A percentile compares a stretch with the other conserved stretches of the same genome.
Evolutionary conservation across 2,888 invertebrate genomes (phyloP).

Genomic region (Acanthosoma haemorrhoidale): DNA sequence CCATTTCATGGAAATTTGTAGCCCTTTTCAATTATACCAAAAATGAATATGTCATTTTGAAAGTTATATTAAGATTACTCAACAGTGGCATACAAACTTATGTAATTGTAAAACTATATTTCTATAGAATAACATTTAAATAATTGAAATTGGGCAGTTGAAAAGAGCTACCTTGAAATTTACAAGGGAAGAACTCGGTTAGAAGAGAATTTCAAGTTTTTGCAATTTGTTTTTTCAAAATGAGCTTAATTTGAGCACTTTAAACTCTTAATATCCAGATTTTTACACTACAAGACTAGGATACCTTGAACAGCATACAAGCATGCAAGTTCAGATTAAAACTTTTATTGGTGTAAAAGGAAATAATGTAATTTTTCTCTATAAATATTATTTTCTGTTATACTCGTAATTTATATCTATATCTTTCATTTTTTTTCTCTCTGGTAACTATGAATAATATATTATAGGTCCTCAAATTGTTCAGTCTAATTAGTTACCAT

Average conservation of each 20-base stretch:
- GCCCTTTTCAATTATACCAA: too few species aligned
- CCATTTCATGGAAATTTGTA: too few species aligned
- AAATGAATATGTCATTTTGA: too few species aligned
- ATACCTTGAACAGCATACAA: constrained; percentile 3
- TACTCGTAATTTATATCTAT: constrained; percentile 2
- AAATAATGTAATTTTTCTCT: constrained; percentile 7
- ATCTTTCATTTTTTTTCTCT: neutral
- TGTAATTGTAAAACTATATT: too few species aligned
- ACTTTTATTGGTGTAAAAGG: neutral
- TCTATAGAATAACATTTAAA: too few species aligned
- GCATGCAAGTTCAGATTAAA: neutral
- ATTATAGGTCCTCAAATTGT: constrained; percentile 15
- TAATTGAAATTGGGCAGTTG: too few species aligned
- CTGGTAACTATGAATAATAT: constrained; percentile 7
- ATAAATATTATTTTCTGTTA: neutral
- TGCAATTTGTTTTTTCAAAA: neutral
- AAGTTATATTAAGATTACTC: too few species aligned
- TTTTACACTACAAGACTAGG: constrained; percentile 26
- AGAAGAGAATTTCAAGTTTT: neutral
- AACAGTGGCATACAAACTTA: too few species aligned
- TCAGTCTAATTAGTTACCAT: constrained; percentile 22
- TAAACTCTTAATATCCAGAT: constrained; percentile 11
- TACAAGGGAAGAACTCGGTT: neutral
- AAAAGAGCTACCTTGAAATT: too few species aligned
- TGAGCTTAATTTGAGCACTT: neutral